Evolutionary conservation across 2,888 invertebrate genomes (phyloP).

Genomic region (Archaeoteleia sp.): DNA sequence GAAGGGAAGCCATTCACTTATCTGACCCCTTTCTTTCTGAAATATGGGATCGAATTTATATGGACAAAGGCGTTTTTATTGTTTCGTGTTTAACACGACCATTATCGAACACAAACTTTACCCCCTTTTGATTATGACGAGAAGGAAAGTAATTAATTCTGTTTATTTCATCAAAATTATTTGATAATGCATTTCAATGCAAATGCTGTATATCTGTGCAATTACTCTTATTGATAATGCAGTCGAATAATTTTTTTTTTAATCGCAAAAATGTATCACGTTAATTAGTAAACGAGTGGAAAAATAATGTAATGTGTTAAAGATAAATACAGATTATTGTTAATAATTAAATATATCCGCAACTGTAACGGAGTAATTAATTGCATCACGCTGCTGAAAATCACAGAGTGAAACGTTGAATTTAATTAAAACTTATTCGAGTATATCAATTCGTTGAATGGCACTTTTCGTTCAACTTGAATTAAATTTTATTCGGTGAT

Average conservation of each 20-base stretch:
- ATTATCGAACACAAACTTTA: constrained; percentile 27
- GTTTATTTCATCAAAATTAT: constrained; percentile 19
- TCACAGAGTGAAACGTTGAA: too few relatives aligned
- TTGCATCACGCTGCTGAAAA: neutral
- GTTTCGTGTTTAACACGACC: neutral
- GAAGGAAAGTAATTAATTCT: constrained; percentile 20
- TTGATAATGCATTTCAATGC: neutral
- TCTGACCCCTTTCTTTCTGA: too few relatives aligned
- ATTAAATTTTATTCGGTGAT: too few relatives aligned
- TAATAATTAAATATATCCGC: neutral
- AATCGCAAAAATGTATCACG: neutral
- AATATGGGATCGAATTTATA: neutral
- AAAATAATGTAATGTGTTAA: constrained; percentile 6
- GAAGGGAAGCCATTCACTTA: too few relatives aligned
- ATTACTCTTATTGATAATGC: constrained; percentile 8
- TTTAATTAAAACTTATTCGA: too few relatives aligned
- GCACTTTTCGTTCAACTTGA: too few relatives aligned
- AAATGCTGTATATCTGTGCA: constrained; percentile 13
- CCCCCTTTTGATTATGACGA: constrained; percentile 19
- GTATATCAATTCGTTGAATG: too few relatives aligned
- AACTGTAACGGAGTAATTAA: too few relatives aligned
- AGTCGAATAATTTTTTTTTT: neutral
- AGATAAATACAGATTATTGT: neutral
- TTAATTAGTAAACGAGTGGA: constrained; percentile 14
- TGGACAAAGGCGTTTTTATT: neutral